Conservation (phyloP, 2,888 invertebrate genomes). For the Fragum whitleyi region DNA sequence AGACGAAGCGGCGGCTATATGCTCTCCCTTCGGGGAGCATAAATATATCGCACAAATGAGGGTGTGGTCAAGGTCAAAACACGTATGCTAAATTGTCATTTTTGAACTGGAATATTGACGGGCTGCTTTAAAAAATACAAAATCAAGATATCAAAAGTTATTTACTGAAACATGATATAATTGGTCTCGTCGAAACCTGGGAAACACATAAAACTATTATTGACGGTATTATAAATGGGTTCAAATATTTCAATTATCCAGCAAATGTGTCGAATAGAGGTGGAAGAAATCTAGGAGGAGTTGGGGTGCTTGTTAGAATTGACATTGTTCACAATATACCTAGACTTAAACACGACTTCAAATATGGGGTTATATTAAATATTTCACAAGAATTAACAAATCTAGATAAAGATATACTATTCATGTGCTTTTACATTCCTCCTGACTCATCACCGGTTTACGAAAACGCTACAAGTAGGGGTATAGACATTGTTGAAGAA, state of each 20-base stretch:
- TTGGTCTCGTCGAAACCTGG: slow-evolving; percentile 7
- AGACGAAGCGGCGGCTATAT: too few species aligned
- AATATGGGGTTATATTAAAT: slow-evolving; percentile 4
- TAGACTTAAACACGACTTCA: neutral
- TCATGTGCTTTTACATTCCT: slow-evolving; percentile 3
- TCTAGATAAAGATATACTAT: slow-evolving; percentile 4
- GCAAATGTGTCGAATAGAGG: neutral
- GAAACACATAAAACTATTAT: neutral
- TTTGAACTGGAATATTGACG: slow-evolving; percentile 13
- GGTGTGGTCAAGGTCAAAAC: neutral
- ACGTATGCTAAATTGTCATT: neutral
- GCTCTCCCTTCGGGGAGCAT: too few species aligned
- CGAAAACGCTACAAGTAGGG: neutral
- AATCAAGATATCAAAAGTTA: neutral
- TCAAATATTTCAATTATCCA: neutral
- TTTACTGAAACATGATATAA: neutral
- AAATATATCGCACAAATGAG: neutral
- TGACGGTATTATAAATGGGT: neutral
- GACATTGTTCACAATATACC: neutral
- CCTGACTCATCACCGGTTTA: slow-evolving; percentile 1
- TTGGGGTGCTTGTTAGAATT: neutral
- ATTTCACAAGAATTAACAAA: neutral
- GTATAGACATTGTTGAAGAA: neutral
- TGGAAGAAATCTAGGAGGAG: slow-evolving; percentile 7
- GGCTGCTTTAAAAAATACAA: neutral